Evolutionary conservation across 2,113 vertebrate species (phyloP).

Genomic region (Spheniscus mendiculus): DNA sequence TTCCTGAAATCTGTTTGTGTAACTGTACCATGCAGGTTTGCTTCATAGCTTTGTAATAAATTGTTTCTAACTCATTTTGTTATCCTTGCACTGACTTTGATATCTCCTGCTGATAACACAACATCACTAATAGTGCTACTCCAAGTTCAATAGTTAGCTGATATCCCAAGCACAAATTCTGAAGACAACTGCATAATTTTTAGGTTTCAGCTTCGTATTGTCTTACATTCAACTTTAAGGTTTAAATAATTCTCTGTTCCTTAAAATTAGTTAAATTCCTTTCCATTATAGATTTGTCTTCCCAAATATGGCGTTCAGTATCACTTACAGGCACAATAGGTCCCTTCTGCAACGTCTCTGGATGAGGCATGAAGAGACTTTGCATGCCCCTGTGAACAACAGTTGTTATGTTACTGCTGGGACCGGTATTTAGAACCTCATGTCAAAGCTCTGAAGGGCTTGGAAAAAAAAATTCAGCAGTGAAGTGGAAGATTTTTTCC

Average conservation of each 20-base stretch:
- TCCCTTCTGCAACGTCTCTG: not conserved
- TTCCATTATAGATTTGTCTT: not conserved
- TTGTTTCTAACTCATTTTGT: slow-evolving; percentile 34
- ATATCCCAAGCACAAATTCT: not conserved
- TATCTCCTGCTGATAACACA: slow-evolving; percentile 39
- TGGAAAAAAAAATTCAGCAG: not conserved
- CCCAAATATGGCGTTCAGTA: not conserved
- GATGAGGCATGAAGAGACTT: not conserved
- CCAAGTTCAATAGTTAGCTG: slow-evolving; percentile 12
- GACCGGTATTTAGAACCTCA: not conserved
- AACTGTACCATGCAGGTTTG: slow-evolving; percentile 11
- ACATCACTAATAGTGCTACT: not conserved
- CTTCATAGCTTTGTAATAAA: slow-evolving; percentile 26
- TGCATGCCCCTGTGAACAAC: not conserved
- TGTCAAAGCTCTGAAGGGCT: not conserved
- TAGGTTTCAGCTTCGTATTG: not conserved
- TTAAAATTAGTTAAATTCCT: not conserved
- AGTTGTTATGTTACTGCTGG: not conserved
- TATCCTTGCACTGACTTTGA: slow-evolving; percentile 31
- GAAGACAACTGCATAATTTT: not conserved
- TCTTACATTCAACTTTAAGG: not conserved
- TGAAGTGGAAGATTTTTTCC: not conserved
- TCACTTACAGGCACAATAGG: not conserved
- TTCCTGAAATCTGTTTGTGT: slow-evolving; percentile 55
- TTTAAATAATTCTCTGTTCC: not conserved